phyloP scores from a whole-genome alignment of 2,888 invertebrate genomes.

The Chaitophorus viminalis region DNA sequence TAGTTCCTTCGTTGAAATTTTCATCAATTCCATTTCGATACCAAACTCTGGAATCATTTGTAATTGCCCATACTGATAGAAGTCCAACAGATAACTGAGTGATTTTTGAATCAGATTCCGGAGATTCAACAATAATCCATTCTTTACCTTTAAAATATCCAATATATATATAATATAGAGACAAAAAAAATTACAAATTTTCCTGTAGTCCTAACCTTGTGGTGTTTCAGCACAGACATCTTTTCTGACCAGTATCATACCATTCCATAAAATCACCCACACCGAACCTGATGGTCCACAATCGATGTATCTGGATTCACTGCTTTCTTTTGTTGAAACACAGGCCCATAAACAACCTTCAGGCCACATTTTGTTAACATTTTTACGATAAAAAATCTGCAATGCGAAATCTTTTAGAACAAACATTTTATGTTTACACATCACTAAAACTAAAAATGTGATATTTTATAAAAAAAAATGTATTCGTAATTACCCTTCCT shows the following conservation, averaged over 20 bases:
- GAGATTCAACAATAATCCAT: conserved; percentile 85
- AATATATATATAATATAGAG: background rate
- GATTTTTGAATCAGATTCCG: conserved; percentile 77
- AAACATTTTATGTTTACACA: conserved; percentile 31
- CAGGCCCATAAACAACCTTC: conserved; percentile 89
- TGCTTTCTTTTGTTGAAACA: conserved; percentile 74
- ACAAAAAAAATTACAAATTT: background rate
- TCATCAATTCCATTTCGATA: conserved; percentile 76
- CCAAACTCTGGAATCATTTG: conserved; percentile 86
- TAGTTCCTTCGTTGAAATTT: conserved; percentile 74
- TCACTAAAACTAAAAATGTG: background rate
- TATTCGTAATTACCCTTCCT: conserved; percentile 74
- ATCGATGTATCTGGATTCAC: conserved; percentile 85
- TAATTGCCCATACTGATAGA: conserved; percentile 80
- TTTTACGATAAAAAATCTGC: conserved; percentile 86
- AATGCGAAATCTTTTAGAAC: conserved; percentile 59
- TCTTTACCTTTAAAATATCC: conserved; percentile 71
- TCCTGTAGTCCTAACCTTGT: conserved; percentile 69
- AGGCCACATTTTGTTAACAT: conserved; percentile 82
- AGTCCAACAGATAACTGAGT: conserved; percentile 83
- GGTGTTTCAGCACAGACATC: conserved; percentile 83
- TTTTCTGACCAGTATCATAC: conserved; percentile 82
- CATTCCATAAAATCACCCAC: conserved; percentile 88
- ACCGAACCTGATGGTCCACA: conserved; percentile 82
- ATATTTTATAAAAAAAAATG: background rate